A percentile compares a stretch with the other conserved stretches of the same genome.
Conservation (phyloP, 2,888 invertebrate genomes). For the Phania funesta region DNA sequence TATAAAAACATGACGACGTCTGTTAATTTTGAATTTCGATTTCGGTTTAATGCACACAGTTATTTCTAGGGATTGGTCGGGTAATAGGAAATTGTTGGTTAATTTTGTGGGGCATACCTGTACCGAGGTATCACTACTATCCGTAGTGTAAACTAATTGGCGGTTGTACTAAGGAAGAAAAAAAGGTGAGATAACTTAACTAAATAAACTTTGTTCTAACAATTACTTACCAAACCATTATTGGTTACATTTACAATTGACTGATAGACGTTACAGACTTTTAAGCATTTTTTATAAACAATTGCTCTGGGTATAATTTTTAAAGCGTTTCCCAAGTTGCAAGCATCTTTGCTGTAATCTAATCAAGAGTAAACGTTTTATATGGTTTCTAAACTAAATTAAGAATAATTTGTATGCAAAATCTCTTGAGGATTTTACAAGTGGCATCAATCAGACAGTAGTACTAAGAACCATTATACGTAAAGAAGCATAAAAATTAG, state of each 20-base stretch:
- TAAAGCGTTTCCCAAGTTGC: slow-evolving; percentile 52
- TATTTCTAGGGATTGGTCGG: slow-evolving; percentile 69
- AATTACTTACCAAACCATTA: slow-evolving; percentile 64
- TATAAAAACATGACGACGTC: slow-evolving; percentile 72
- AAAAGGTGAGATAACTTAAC: not conserved
- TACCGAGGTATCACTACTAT: slow-evolving; percentile 71
- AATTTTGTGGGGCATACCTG: slow-evolving; percentile 56
- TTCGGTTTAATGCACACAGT: slow-evolving; percentile 68
- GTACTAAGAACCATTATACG: too few species aligned
- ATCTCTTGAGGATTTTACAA: too few species aligned
- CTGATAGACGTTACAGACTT: slow-evolving; percentile 44
- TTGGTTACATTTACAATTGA: slow-evolving; percentile 61
- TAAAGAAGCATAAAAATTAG: too few species aligned
- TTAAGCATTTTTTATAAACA: slow-evolving; percentile 56
- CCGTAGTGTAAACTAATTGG: slow-evolving; percentile 68
- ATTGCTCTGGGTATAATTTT: slow-evolving; percentile 67
- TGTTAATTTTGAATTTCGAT: slow-evolving; percentile 65
- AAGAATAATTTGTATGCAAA: too few species aligned
- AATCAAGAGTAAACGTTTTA: not conserved
- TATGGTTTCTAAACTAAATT: too few species aligned
- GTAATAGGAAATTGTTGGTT: slow-evolving; percentile 69
- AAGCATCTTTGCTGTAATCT: slow-evolving; percentile 57
- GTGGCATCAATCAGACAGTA: too few species aligned
- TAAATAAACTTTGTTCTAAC: not conserved
- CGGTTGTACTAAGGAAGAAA: slow-evolving; percentile 71